Evolutionary conservation across 2,797 vertebrate genomes (phyloP), one percentile per base, ranked within the genome.

Genomic region (Hippocampus kuda): DNA sequence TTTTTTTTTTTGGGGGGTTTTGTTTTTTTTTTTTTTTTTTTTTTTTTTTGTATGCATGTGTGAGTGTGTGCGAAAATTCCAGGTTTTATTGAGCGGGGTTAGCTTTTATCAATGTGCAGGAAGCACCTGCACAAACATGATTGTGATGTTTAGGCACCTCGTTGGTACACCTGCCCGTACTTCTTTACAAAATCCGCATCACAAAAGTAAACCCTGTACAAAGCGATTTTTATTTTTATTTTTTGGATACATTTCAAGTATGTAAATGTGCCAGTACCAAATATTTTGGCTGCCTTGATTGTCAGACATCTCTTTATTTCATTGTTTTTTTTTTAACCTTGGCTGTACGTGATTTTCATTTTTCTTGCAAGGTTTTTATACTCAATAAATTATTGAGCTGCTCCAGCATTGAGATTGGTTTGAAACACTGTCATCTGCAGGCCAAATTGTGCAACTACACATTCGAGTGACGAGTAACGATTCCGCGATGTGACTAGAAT

Each of bases 371-470:
- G 51, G 51, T 26, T 53, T 67, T 20, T 9, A 63, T 15, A 64
- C 7, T 15, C 15, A 15, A 44, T 44, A 41, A 44, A n/a, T n/a
- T n/a, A n/a, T n/a, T n/a, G n/a, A 68, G 38, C 70, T 66, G 38
- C 46, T 42, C 59, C 41, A 27, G 26, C 18, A 26, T 1, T 44
- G 67, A 79, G 80, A 34, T 68, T 71, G 69, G 78, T 74, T 82
- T 77, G 76, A 80, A 89, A 87, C 53, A 86, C 79, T 78, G 81
- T 80, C 88, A 81, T 82, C 89, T 89, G 67, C 82, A 71, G 89
- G 79, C 59, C 0, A 20, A 4, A 7, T 48, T 27, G 3, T 65
- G 42, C 46, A 65, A 65, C 63, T 48, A 16, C 63, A 27, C 8
- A 26, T 3, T 60, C 1, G 59, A 60, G 27, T 20, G 27, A 60